A percentile compares a stretch with the other conserved stretches of the same genome.
These are phyloP conservation scores for Leptopterna dolabrata DNA, from an alignment of 2,888 invertebrate genomes.

Conservation along the genomic window DNA sequence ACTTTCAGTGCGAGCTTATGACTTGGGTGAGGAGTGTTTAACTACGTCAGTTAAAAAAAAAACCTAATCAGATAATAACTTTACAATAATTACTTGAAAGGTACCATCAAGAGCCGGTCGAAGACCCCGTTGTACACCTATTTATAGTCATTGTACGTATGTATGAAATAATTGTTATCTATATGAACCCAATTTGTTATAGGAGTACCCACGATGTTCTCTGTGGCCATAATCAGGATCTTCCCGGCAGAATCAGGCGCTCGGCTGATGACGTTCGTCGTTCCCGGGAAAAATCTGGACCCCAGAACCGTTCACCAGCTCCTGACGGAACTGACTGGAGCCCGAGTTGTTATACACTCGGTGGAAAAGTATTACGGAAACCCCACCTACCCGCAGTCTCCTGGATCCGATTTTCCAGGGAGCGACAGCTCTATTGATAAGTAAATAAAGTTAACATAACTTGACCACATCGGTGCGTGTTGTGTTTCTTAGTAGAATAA, in stretches of 20 bases:
- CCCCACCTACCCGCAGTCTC: background rate
- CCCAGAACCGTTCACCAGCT: slow-evolving; percentile 79
- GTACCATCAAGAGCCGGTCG: too few relatives aligned
- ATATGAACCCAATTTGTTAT: background rate
- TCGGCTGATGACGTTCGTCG: slow-evolving; percentile 83
- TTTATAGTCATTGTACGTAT: too few relatives aligned
- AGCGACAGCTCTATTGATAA: background rate
- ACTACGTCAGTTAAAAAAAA: background rate
- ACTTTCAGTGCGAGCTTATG: slow-evolving; percentile 83
- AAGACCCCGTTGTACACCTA: too few relatives aligned
- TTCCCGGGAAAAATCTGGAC: slow-evolving; percentile 82
- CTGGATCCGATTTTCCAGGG: background rate
- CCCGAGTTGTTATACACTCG: slow-evolving; percentile 76
- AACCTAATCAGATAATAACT: background rate
- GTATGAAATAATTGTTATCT: too few relatives aligned
- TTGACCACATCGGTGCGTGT: too few relatives aligned
- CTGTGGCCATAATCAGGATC: slow-evolving; percentile 79
- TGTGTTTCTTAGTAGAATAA: too few relatives aligned
- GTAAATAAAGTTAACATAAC: background rate
- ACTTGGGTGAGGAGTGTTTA: slow-evolving; percentile 72
- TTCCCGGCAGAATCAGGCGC: slow-evolving; percentile 82
- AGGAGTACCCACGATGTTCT: slow-evolving; percentile 80
- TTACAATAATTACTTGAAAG: too few relatives aligned
- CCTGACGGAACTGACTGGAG: slow-evolving; percentile 80
- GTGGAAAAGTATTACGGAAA: slow-evolving; percentile 74